phyloP scores from a whole-genome alignment of 2,888 invertebrate genomes.

The Mactromeris polynyma region DNA sequence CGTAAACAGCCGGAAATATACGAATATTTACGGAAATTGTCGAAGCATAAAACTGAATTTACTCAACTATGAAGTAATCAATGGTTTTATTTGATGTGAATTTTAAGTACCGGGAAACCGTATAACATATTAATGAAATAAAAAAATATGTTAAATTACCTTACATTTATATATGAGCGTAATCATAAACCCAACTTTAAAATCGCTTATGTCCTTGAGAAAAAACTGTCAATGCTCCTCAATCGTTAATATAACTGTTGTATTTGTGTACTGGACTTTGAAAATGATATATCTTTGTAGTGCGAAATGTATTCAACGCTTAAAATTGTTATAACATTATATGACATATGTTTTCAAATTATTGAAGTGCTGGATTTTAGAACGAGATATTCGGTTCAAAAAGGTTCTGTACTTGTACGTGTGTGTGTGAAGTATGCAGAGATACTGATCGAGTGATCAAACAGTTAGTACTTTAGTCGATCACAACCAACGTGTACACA shows the following conservation, averaged over 20 bases:
- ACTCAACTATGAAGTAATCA: slow-evolving; percentile 18
- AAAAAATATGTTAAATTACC: slow-evolving; percentile 5
- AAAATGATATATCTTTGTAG: background rate
- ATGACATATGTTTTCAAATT: background rate
- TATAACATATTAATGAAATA: slow-evolving; percentile 20
- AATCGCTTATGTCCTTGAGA: background rate
- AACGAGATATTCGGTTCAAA: too few relatives aligned
- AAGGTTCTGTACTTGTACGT: too few relatives aligned
- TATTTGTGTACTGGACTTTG: slow-evolving; percentile 6
- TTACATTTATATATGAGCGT: background rate
- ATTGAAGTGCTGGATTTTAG: too few relatives aligned
- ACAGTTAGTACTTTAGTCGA: too few relatives aligned
- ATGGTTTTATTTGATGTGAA: slow-evolving; percentile 17
- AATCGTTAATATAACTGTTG: background rate
- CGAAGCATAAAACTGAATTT: background rate
- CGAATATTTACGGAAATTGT: slow-evolving; percentile 9
- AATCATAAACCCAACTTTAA: background rate
- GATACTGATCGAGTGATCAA: too few relatives aligned
- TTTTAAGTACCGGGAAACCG: background rate
- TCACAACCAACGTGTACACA: too few relatives aligned
- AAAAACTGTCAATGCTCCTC: background rate
- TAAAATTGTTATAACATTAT: background rate
- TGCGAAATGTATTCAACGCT: background rate
- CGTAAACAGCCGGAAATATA: slow-evolving; percentile 1
- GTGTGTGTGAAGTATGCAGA: too few relatives aligned